Percentiles rank a stretch among this genome's conserved stretches.
Conservation (phyloP, 2,113 vertebrate species). For the Boulengeromyrus knoepffleri region DNA sequence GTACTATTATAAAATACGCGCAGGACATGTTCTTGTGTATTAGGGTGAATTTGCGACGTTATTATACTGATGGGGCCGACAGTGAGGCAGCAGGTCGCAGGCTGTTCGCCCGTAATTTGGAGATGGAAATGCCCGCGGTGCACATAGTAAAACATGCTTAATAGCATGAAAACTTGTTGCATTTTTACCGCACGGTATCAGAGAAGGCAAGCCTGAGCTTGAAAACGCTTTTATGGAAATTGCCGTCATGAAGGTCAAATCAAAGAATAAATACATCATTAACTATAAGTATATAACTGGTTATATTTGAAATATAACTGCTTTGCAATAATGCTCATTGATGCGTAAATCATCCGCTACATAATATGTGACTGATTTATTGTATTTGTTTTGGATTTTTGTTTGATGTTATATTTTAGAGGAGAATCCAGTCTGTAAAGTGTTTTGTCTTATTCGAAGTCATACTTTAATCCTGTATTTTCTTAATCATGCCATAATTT, state of each 20-base stretch:
- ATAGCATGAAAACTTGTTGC: neutral
- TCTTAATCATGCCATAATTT: neutral
- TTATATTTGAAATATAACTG: neutral
- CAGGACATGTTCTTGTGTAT: neutral
- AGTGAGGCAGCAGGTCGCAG: neutral
- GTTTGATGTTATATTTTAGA: neutral
- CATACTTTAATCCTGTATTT: neutral
- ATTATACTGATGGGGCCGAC: neutral
- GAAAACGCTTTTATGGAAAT: neutral
- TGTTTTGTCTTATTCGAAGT: neutral
- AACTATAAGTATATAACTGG: neutral
- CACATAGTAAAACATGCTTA: neutral
- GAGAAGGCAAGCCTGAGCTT: neutral
- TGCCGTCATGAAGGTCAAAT: neutral
- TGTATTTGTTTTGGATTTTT: neutral
- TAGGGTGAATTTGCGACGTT: neutral
- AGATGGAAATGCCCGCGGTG: neutral
- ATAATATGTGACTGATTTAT: neutral
- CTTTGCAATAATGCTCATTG: neutral
- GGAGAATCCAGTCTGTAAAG: neutral
- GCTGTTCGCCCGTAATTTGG: neutral
- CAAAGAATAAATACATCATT: neutral
- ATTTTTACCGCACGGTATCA: neutral
- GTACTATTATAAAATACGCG: neutral
- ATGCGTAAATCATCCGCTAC: neutral